A percentile compares a stretch with the other conserved stretches of the same genome.
Evolutionary conservation across 2,113 vertebrate species (phyloP).

Genomic region (Psittacula cyanocephala): DNA sequence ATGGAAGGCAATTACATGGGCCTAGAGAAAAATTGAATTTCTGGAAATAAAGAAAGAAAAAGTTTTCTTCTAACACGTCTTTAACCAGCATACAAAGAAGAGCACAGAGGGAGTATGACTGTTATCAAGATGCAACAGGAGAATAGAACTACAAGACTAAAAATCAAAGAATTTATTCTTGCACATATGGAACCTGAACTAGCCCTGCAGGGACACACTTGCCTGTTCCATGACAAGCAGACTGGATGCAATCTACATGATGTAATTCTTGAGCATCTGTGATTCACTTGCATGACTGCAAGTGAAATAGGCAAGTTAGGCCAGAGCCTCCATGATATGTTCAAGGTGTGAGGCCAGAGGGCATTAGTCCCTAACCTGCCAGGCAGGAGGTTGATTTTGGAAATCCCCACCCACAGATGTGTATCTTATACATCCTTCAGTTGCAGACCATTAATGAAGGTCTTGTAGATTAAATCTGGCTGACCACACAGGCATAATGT

Average conservation of each 20-base stretch:
- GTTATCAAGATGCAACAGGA: background rate
- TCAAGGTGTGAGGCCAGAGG: background rate
- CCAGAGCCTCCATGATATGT: fast-evolving
- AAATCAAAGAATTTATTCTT: background rate
- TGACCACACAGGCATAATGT: background rate
- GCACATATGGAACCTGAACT: background rate
- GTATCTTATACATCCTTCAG: background rate
- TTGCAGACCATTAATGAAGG: background rate
- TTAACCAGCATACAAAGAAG: background rate
- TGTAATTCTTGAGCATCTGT: background rate
- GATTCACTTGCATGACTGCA: background rate
- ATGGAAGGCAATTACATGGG: background rate
- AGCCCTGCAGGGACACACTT: background rate
- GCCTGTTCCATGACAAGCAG: background rate
- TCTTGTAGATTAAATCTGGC: background rate
- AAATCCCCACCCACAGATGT: background rate
- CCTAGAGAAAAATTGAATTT: background rate
- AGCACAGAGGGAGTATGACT: background rate
- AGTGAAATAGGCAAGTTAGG: background rate
- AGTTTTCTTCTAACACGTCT: background rate
- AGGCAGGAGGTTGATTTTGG: background rate
- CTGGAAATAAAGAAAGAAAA: background rate
- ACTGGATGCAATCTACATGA: background rate
- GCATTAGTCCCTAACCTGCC: background rate
- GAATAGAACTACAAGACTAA: background rate